A percentile compares a stretch with the other conserved stretches of the same genome.
Conservation (phyloP, 2,797 vertebrate species). For the Enteromius afrohamiltoni region DNA sequence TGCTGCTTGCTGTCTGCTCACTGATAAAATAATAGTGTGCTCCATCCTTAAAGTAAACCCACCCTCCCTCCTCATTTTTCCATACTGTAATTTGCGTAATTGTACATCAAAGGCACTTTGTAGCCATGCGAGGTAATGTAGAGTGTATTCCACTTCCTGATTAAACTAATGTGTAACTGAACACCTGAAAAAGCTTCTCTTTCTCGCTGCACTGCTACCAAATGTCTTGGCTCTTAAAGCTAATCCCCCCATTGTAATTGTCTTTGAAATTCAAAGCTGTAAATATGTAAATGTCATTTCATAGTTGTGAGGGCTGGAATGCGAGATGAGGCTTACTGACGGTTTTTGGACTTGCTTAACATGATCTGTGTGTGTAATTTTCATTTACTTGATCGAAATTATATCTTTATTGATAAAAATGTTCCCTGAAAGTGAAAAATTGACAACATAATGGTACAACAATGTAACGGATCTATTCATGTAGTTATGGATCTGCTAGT, state of each 20-base stretch:
- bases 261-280: constrained; percentile 29
- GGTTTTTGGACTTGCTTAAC: neutral
- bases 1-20: neutral
- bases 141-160: constrained; percentile 32
- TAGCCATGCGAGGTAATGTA: constrained; percentile 37
- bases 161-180: constrained; percentile 47
- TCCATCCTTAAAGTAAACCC: constrained; percentile 9
- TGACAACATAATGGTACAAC: neutral
- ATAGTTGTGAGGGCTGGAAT: neutral
- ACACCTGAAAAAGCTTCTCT: constrained; percentile 31
- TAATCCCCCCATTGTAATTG: constrained; percentile 46
- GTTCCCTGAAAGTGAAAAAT: neutral
- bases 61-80: constrained; percentile 15
- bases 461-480: neutral
- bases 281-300: constrained; percentile 31
- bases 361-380: constrained; percentile 5
- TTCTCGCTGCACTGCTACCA: neutral
- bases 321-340: neutral
- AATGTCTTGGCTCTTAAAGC: constrained; percentile 47
- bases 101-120: constrained; percentile 54
- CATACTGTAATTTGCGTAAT: constrained; percentile 53
- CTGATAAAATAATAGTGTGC: constrained; percentile 19
- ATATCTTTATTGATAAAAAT: neutral
- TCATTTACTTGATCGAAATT: neutral
- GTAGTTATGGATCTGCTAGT: neutral